Conservation (phyloP, 2,797 vertebrate species). For the Eulemur mongoz region DNA sequence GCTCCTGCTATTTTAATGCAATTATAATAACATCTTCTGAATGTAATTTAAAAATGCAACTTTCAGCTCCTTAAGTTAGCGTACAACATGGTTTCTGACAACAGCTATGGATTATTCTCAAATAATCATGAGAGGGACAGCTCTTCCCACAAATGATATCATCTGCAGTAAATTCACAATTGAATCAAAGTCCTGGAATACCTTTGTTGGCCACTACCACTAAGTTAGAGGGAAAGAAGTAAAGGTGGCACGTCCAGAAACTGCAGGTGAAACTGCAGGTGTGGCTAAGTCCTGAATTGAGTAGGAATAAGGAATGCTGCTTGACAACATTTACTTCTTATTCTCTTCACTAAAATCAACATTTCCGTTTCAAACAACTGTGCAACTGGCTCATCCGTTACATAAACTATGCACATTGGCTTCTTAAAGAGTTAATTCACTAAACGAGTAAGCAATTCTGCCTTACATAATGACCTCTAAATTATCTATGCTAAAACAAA, state of each 20-base stretch:
- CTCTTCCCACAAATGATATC: not conserved
- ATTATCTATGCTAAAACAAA: not conserved
- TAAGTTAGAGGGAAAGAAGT: not conserved
- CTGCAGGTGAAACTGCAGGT: not conserved
- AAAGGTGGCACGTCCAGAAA: not conserved
- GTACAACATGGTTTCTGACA: conserved; percentile 50
- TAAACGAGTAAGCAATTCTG: not conserved
- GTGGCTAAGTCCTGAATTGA: not conserved
- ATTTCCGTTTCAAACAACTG: not conserved
- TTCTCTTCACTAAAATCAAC: not conserved
- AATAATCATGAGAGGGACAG: not conserved
- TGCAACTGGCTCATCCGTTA: not conserved
- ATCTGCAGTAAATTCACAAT: not conserved
- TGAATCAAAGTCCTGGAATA: not conserved
- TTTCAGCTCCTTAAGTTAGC: conserved; percentile 62
- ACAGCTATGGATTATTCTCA: conserved; percentile 33
- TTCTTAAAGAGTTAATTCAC: not conserved
- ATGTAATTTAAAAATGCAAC: conserved; percentile 68
- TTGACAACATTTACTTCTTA: not conserved
- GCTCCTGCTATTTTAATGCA: conserved; percentile 49
- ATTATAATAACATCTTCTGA: conserved; percentile 38
- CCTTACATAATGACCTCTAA: not conserved
- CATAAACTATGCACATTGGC: not conserved
- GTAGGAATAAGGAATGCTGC: not conserved
- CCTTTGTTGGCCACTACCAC: not conserved